phyloP scores from a whole-genome alignment of 2,888 invertebrate genomes.

The Drosophila parthenogenetica region DNA sequence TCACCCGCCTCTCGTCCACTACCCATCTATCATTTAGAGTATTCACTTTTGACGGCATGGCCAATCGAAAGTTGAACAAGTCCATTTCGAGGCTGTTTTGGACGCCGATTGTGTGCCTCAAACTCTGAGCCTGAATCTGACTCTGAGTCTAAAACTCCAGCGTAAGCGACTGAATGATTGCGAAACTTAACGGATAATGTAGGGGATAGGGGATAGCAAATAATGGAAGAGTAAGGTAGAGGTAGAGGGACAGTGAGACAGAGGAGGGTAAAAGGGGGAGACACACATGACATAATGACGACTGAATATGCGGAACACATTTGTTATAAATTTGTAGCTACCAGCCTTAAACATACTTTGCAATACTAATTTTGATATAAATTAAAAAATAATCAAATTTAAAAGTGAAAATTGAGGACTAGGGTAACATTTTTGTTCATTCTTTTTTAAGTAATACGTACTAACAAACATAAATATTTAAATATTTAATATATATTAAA shows the following conservation, averaged over 20 bases:
- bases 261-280: not conserved
- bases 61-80: constrained; percentile 76
- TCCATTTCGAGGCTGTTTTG: constrained; percentile 62
- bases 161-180: constrained; percentile 57
- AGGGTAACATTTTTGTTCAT: too few relatives aligned
- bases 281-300: constrained; percentile 70
- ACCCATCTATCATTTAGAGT: constrained; percentile 11
- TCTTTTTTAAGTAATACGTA: too few relatives aligned
- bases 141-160: constrained; percentile 19
- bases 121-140: constrained; percentile 13
- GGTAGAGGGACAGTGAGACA: not conserved
- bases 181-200: constrained; percentile 36
- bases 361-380: constrained; percentile 18
- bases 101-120: constrained; percentile 45
- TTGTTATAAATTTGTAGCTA: constrained; percentile 59
- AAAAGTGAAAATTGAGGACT: too few relatives aligned
- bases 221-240: constrained; percentile 7
- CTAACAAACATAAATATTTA: too few relatives aligned
- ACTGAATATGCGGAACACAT: constrained; percentile 58
- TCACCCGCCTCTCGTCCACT: not conserved
- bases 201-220: not conserved
- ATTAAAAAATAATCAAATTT: not conserved
- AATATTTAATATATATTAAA: too few relatives aligned
- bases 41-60: constrained; percentile 46
- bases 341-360: constrained; percentile 32